phyloP scores from a whole-genome alignment of 2,888 invertebrate genomes.

The Folsomia candida region DNA sequence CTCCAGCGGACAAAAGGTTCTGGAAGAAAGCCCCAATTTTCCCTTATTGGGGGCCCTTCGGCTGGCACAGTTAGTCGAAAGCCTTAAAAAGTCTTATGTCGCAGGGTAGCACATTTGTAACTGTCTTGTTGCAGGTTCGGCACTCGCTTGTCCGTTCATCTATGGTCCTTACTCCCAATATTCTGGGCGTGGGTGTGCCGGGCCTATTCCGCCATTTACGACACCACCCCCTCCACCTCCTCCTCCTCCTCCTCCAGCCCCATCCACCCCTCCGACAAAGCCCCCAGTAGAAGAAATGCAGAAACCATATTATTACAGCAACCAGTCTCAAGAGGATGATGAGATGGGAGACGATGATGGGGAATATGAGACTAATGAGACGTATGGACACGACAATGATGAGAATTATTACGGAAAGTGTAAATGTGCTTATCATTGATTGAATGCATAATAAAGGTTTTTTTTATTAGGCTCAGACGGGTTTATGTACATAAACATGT shows the following conservation, averaged over 20 bases:
- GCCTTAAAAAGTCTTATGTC: neutral
- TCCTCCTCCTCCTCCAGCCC: neutral
- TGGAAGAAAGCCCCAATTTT: neutral
- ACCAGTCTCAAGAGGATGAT: neutral
- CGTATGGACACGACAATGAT: neutral
- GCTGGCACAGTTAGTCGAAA: neutral
- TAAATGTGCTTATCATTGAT: no score
- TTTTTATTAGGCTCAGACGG: no score
- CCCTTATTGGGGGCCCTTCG: conserved; percentile 1
- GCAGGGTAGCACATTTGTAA: no score
- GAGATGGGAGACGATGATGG: neutral
- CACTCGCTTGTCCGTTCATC: neutral
- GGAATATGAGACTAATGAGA: neutral
- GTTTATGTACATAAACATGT: no score
- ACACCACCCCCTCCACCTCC: conserved; percentile 1
- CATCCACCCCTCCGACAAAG: neutral
- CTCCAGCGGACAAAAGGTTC: neutral
- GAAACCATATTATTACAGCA: neutral
- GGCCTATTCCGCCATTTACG: neutral
- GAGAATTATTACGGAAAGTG: neutral
- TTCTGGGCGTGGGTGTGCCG: neutral
- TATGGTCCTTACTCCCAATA: neutral
- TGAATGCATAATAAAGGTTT: no score
- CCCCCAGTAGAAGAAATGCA: no score
- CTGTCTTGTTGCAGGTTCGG: no score